A percentile compares a stretch with the other conserved stretches of the same genome.
Conservation (phyloP, 2,888 invertebrate species). For the Cheilosia impressa region DNA sequence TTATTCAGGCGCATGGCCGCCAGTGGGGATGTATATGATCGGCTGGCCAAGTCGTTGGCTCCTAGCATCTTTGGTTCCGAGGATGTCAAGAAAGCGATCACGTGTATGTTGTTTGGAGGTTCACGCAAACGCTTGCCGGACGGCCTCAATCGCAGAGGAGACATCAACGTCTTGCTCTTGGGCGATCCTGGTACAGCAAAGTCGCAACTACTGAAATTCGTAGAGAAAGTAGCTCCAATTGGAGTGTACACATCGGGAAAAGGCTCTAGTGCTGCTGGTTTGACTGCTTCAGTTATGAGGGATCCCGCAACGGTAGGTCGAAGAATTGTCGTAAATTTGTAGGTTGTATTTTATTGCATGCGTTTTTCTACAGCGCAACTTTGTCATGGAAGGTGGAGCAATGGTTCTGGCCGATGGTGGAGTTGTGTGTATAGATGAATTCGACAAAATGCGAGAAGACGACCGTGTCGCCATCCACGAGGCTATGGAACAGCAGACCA, state of each 20-base stretch:
- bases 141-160: slow-evolving; percentile 97
- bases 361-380: slow-evolving; percentile 89
- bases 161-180: slow-evolving; percentile 96
- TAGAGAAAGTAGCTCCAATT: slow-evolving; percentile 96
- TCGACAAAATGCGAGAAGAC: slow-evolving; percentile 99
- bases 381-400: slow-evolving; percentile 99
- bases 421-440: slow-evolving; percentile 99
- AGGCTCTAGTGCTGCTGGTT: slow-evolving; percentile 99
- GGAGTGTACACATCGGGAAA: slow-evolving; percentile 99
- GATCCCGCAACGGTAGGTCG: slow-evolving; percentile 94
- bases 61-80: slow-evolving; percentile 97
- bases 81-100: slow-evolving; percentile 98
- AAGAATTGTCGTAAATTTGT: neutral
- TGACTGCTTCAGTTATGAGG: slow-evolving; percentile 98
- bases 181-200: slow-evolving; percentile 99
- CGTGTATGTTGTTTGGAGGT: slow-evolving; percentile 97
- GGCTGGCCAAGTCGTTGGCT: slow-evolving; percentile 94
- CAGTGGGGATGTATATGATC: slow-evolving; percentile 93
- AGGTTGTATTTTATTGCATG: neutral
- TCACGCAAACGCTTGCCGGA: slow-evolving; percentile 95
- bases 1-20: slow-evolving; percentile 89
- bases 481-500: slow-evolving; percentile 99
- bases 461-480: slow-evolving; percentile 99
- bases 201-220: slow-evolving; percentile 98
- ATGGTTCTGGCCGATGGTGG: slow-evolving; percentile 99